Base-by-base conservation (phyloP, 2,888 invertebrate genomes). In the Schrankia costaestrigalis region DNA sequence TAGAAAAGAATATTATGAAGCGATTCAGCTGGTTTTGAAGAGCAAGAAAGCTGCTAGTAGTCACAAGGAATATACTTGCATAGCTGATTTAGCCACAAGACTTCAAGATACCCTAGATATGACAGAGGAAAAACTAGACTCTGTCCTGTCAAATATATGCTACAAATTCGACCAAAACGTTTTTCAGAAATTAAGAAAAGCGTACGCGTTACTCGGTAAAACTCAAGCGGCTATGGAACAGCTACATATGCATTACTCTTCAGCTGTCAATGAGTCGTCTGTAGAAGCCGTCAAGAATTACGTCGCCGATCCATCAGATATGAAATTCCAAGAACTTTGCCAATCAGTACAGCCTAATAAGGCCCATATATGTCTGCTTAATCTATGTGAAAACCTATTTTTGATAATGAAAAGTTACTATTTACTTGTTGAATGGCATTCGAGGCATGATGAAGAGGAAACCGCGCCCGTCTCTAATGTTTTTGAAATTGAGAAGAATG, bases 211-310 rank as follows among this genome's bases (percentile, higher is more conserved):
- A 11, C 79, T 99, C 2, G 97, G 97, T 1, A 98, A 98, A 78
- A 95, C 95, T 0, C 93, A 97, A 78, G 93, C 94, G 1, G 96
- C 97, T 0, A 95, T 97, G 92, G 98, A 98, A 73, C 97, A 97
- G 71, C 78, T 98, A 6, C 96, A 97, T 56, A 97, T 98, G 91
- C 97, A 98, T 72, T 97, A 96, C 63, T 95, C 97, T 0, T 96
- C 96, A 22, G 95, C 97, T 0, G 95, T 98, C 9, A 97, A 95
- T 52, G 94, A 93, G 43, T 91, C 93, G 0, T 93, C 96, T 0
- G 90, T 91, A 12, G 89, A 89, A 25, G 89, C 91, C 0, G 80
- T 92, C 0, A 90, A 89, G 40, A 85, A 86, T 1, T 90, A 90
- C 57, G 88, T 76, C 1, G 64, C 63, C 0, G 70, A 77, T 8